Evolutionary conservation across 2,113 vertebrate species (phyloP).

Genomic region (Sapajus apella): DNA sequence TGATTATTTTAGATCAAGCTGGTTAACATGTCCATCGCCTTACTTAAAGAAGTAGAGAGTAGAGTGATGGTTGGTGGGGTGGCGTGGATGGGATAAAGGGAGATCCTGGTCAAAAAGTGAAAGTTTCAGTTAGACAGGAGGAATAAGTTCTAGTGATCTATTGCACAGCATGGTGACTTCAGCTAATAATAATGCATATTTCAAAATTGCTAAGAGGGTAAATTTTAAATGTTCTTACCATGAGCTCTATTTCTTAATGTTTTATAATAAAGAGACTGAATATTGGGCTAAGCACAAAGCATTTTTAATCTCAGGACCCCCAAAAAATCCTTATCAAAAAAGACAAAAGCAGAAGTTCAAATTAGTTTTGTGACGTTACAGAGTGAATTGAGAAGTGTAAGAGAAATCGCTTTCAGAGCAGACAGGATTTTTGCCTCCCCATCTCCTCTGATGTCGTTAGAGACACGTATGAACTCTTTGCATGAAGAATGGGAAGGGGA

Average conservation of each 20-base stretch:
- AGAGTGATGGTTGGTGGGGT: background rate
- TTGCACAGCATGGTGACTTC: background rate
- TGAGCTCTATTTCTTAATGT: constrained; percentile 46
- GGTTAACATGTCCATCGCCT: background rate
- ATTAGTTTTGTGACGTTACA: constrained; percentile 69
- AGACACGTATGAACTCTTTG: constrained; percentile 68
- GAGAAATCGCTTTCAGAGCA: constrained; percentile 75
- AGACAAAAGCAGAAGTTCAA: constrained; percentile 67
- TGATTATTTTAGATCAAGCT: background rate
- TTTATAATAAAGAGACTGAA: constrained; percentile 57
- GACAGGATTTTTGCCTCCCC: constrained; percentile 61
- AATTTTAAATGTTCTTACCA: background rate
- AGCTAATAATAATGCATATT: background rate
- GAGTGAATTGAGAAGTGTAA: constrained; percentile 68
- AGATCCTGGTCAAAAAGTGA: background rate
- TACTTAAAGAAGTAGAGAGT: background rate
- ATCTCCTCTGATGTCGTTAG: constrained; percentile 66
- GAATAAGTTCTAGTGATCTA: background rate
- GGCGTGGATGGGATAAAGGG: background rate
- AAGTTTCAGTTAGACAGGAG: background rate
- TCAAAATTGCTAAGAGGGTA: background rate
- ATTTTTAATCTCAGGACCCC: constrained; percentile 52
- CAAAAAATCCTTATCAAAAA: constrained; percentile 55
- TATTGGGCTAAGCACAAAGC: constrained; percentile 60
- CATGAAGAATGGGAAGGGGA: constrained; percentile 62